Conservation (phyloP, 2,888 invertebrate genomes). For the Nematopogon swammerdamellus region DNA sequence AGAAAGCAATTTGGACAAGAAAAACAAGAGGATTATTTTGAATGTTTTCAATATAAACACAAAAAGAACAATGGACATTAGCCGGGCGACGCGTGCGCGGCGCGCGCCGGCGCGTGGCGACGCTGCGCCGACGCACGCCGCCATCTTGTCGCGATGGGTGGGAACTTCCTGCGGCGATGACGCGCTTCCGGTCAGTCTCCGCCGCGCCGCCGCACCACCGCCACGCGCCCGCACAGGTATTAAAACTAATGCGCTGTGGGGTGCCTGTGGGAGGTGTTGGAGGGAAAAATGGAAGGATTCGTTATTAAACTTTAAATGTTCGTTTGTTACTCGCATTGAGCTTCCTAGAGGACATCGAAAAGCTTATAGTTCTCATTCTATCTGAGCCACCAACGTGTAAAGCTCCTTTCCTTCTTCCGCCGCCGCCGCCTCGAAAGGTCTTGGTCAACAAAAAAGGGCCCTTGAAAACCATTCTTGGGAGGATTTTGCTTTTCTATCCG, state of each 20-base stretch:
- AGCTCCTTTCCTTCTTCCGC: no score
- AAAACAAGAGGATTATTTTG: conserved; percentile 40
- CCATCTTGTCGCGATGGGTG: conserved; percentile 43
- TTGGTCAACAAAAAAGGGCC: no score
- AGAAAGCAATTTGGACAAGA: conserved; percentile 45
- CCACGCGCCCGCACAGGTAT: neutral
- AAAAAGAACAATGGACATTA: conserved; percentile 25
- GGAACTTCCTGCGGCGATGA: conserved; percentile 38
- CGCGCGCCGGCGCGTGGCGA: conserved; percentile 27
- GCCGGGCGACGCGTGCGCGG: conserved; percentile 20
- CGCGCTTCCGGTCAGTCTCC: neutral
- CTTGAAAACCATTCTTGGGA: no score
- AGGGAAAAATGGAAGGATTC: no score
- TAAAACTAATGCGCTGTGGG: neutral
- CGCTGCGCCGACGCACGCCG: conserved; percentile 27
- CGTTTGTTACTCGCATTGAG: no score
- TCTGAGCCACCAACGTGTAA: no score
- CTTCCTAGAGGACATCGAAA: no score
- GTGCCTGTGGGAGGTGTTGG: no score
- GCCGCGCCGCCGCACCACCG: neutral
- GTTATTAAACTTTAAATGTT: no score
- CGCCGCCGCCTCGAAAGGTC: no score
- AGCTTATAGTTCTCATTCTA: no score
- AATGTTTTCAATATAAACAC: conserved; percentile 49
- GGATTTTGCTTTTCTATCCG: no score